A percentile compares a stretch with the other conserved stretches of the same genome.
These are phyloP conservation scores for Pyrgus malvae DNA, from an alignment of 2,888 invertebrate genomes.

Conservation along the genomic window DNA sequence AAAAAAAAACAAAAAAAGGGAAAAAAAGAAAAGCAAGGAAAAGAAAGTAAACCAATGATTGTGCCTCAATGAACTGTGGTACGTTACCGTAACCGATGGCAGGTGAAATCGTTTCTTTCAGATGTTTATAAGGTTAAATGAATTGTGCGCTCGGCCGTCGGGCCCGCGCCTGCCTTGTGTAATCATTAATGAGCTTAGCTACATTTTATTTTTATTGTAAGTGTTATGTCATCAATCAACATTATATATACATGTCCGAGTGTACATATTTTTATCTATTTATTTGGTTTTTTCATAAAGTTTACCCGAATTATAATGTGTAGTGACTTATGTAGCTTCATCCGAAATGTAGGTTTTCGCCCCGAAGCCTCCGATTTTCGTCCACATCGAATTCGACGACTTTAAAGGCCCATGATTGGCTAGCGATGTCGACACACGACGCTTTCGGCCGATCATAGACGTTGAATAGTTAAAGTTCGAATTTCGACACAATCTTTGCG, in stretches of 20 bases:
- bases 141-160: conserved; percentile 61
- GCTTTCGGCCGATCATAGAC: too few relatives aligned
- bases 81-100: conserved; percentile 80
- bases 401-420: too few relatives aligned
- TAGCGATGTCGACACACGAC: too few relatives aligned
- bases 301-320: conserved; percentile 70
- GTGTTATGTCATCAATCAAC: conserved; percentile 81
- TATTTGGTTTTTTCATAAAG: conserved; percentile 75
- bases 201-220: conserved; percentile 79
- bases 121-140: conserved; percentile 59
- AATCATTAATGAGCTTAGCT: conserved; percentile 82
- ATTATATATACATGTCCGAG: conserved; percentile 69
- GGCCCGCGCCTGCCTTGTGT: conserved; percentile 65
- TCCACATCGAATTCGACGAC: too few relatives aligned
- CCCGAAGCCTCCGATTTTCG: too few relatives aligned
- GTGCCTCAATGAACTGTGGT: conserved; percentile 82
- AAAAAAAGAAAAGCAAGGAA: conserved; percentile 73
- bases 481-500: too few relatives aligned
- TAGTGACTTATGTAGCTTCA: conserved; percentile 45
- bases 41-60: conserved; percentile 77
- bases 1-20: conserved; percentile 49
- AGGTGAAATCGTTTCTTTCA: conserved; percentile 73
- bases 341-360: conserved; percentile 35
- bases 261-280: conserved; percentile 80
- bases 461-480: too few relatives aligned